These are phyloP conservation scores for Potamarius usumacintae DNA, from an alignment of 2,113 vertebrate species.

Conservation along the genomic window DNA sequence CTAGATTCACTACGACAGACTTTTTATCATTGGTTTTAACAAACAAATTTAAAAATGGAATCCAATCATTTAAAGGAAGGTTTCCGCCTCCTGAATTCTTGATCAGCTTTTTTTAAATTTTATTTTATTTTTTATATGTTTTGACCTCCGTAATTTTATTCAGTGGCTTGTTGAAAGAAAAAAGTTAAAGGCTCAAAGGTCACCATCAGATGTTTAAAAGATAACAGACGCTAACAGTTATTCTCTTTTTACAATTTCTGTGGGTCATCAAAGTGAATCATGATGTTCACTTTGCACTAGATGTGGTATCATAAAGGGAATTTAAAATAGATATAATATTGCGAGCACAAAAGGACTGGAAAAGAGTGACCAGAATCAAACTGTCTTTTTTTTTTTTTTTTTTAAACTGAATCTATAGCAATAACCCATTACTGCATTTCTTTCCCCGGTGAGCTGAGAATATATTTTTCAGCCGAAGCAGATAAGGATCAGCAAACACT, in stretches of 20 bases:
- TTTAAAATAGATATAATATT: neutral
- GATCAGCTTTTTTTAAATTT: neutral
- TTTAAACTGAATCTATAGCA: neutral
- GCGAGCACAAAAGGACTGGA: neutral
- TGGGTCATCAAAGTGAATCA: neutral
- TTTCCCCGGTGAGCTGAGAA: neutral
- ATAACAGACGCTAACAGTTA: neutral
- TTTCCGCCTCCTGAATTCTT: neutral
- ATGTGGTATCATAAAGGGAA: neutral
- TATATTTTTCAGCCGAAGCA: neutral
- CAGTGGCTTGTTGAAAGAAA: slow-evolving; percentile 4
- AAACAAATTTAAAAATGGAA: neutral
- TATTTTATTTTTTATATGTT: too few species aligned
- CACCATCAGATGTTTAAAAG: slow-evolving; percentile 17
- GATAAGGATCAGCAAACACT: slow-evolving; percentile 15
- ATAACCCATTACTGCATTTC: neutral
- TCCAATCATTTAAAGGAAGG: neutral
- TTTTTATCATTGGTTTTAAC: neutral
- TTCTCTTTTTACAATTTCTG: neutral
- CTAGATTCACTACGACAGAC: neutral
- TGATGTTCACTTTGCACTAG: neutral
- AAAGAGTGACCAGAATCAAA: neutral
- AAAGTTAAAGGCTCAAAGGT: slow-evolving; percentile 9
- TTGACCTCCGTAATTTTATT: slow-evolving; percentile 13
- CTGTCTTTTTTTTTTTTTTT: neutral